Percentiles rank a stretch among this genome's conserved stretches.
phyloP scores from a whole-genome alignment of 35 echinoderm and acorn worm genomes.

The Hemicentrotus pulcherrimus region DNA sequence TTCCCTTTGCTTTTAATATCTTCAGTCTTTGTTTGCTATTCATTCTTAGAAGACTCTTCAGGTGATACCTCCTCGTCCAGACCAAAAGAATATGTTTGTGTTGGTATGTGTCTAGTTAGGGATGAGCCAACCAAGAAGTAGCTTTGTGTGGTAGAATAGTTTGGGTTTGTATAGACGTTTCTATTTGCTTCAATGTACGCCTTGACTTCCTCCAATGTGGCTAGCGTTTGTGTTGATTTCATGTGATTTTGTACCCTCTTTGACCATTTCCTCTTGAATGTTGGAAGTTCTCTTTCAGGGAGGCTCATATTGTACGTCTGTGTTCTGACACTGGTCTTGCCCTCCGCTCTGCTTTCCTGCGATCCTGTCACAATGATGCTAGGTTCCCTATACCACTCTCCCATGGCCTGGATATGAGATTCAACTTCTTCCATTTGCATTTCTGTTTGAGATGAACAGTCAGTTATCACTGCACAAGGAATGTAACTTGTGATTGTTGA shows the following conservation, averaged over 20 bases:
- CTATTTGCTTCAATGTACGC: conserved; percentile 27
- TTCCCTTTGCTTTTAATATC: background rate
- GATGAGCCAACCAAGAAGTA: background rate
- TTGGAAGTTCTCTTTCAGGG: background rate
- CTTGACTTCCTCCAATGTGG: conserved; percentile 3
- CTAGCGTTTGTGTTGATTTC: conserved; percentile 7
- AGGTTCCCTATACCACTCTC: background rate
- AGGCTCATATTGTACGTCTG: conserved; percentile 27
- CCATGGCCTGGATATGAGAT: background rate
- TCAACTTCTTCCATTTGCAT: background rate
- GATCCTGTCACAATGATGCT: background rate
- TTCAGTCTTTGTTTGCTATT: background rate
- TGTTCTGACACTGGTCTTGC: background rate
- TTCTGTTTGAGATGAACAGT: background rate
- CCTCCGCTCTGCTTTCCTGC: background rate
- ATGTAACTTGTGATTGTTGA: background rate
- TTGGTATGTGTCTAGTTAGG: background rate
- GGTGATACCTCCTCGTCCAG: background rate
- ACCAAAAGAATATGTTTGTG: conserved; percentile 3
- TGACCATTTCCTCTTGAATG: background rate
- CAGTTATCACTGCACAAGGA: background rate
- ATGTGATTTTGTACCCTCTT: background rate
- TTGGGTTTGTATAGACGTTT: background rate
- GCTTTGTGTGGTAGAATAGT: background rate
- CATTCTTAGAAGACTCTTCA: background rate